Base-by-base conservation (phyloP, 2,888 invertebrate genomes). In the Arenicola marina region DNA sequence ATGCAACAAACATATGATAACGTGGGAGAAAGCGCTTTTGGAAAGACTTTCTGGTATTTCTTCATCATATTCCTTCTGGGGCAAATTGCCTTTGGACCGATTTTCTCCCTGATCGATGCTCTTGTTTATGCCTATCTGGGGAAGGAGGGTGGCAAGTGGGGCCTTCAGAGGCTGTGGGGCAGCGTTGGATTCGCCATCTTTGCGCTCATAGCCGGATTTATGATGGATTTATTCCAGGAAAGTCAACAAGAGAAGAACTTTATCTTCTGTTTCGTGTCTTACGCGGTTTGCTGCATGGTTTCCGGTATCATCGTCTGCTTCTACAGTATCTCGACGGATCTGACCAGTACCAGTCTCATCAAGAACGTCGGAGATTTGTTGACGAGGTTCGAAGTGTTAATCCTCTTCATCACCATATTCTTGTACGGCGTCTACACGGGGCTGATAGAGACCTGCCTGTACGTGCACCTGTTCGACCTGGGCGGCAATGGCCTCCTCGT, bases 101-200 rank as follows among this genome's bases (percentile, higher is more conserved):
- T 91, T n/a, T 91, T 92, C 0, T 92, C 92, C 15, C 90, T 94
- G 60, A 89, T 93, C 89, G 93, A 94, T 83, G 92, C 93, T 0
- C 92, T 93, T 67, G 91, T 92, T 0, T 84, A 93, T 66, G 91
- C 90, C 15, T 90, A 92, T 88, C 91, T 93, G 70, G 92, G 92
- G 80, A n/a, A 21, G 15, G 57, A 58, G n/a, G 32, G n/a, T 26
- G 87, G 89, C 53, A 86, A 88, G 31, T 95, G 92, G 81, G 95
- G 95, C 0, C 88, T 89, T 71, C 95, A 95, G 80, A 87, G 93
- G 48, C 85, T 93, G 65, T 95, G 91, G 89, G 94, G 95, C 0
- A 91, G 94, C 0, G 86, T 95, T 1, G 95, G 92, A 11, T 95
- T 95, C 83, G 51, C 84, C 87, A 0, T 87, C 89, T 69, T 81